Percentiles rank a stretch among this genome's conserved stretches.
Conservation (phyloP, 2,113 vertebrate genomes). For the Galemys pyrenaicus region DNA sequence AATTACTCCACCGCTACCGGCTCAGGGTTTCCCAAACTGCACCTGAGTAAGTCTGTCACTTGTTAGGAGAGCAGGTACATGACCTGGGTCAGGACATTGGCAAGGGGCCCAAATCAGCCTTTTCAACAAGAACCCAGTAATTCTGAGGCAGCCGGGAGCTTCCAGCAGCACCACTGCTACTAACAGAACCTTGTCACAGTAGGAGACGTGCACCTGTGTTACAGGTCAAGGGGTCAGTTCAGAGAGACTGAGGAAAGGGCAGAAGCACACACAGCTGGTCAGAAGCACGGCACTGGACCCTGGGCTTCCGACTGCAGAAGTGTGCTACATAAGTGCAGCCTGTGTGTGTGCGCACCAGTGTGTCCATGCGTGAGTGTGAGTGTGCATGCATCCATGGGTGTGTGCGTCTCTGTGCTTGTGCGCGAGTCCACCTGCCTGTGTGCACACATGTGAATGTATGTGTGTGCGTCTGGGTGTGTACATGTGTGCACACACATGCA, state of each 20-base stretch:
- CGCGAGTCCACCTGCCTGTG: too few relatives aligned
- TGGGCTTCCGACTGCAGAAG: not conserved
- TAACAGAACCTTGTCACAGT: not conserved
- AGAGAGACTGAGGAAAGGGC: not conserved
- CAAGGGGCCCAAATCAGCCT: not conserved
- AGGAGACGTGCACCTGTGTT: not conserved
- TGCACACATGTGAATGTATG: too few relatives aligned
- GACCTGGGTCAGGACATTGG: not conserved
- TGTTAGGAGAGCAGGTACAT: fast-evolving
- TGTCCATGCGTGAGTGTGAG: not conserved
- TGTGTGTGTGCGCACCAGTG: fast-evolving
- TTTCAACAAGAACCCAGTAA: not conserved
- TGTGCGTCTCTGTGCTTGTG: not conserved
- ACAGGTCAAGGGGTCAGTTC: not conserved
- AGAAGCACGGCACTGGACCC: not conserved
- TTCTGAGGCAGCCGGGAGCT: not conserved
- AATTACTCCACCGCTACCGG: not conserved
- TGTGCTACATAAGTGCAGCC: too few relatives aligned
- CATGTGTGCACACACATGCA: fast-evolving
- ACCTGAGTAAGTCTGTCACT: not conserved
- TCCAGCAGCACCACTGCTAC: not conserved
- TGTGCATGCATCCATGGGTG: too few relatives aligned
- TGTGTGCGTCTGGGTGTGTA: not conserved
- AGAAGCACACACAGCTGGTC: not conserved
- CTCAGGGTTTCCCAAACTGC: not conserved